Conservation (phyloP, 2,113 vertebrate species). For the Eolophus roseicapilla region DNA sequence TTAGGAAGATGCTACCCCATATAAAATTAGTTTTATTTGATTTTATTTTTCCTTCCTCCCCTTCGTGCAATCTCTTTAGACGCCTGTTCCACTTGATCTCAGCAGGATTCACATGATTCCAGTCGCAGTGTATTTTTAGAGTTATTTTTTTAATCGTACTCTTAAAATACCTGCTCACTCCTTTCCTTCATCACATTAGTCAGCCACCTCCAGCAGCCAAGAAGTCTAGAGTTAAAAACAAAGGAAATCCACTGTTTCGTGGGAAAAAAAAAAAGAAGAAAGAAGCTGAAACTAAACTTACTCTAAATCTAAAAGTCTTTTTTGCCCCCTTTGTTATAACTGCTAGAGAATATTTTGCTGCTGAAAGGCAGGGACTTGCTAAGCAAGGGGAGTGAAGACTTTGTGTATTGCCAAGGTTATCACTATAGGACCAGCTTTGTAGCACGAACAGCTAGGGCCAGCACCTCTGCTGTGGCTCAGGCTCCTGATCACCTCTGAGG, state of each 20-base stretch:
- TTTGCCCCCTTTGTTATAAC: background rate
- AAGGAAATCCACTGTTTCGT: background rate
- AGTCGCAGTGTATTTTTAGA: background rate
- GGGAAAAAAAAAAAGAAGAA: accelerated
- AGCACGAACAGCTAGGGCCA: background rate
- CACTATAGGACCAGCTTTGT: background rate
- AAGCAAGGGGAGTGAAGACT: background rate
- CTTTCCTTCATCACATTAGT: background rate
- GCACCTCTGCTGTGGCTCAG: background rate
- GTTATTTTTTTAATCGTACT: background rate
- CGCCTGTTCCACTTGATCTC: background rate
- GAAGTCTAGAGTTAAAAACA: background rate
- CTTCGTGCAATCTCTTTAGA: background rate
- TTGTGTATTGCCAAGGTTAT: background rate
- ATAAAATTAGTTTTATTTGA: background rate
- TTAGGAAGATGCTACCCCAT: background rate
- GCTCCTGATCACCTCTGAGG: background rate
- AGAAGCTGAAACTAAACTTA: background rate
- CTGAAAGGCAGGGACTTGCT: background rate
- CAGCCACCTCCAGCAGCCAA: background rate
- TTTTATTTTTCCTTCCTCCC: background rate
- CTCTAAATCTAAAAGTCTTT: background rate
- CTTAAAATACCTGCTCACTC: background rate
- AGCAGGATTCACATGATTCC: background rate
- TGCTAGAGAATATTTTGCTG: background rate